Evolutionary conservation across 2,797 vertebrate genomes (phyloP), one percentile per base, ranked within the genome.

Genomic region (Aldrovandia affinis): DNA sequence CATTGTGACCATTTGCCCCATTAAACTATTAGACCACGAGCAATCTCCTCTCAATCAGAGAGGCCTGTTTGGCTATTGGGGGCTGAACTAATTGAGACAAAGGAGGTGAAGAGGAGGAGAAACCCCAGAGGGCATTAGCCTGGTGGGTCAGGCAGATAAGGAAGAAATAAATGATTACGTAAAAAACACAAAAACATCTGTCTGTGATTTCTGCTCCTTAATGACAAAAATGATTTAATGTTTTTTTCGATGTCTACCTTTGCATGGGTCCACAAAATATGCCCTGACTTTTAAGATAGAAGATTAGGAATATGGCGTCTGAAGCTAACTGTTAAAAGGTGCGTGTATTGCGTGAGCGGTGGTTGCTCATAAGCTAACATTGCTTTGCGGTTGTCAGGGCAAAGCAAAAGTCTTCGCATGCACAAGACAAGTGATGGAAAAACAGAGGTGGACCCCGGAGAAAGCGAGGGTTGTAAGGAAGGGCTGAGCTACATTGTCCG

Each of bases 401-500:
- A 30, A 28, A 42, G 33, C 47, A 18, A 75, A 59, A 20, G 18
- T n/a, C 20, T n/a, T n/a, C 39, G 18, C 36, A 42, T 4, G 4
- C 2, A n/a, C 42, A 22, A 65, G 65, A 70, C 65, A 70, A n/a
- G 2, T 44, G 73, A 25, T 25, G 22, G 42, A 77, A 18, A 77
- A 14, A n/a, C 50, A 30, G 44, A 54, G 47, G 50, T 28, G 77
- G 28, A 30, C 15, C 10, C 25, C 9, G 14, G 22, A 36, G 33
- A 39, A 39, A 20, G 78, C 30, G 52, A 25, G 2, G 47, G 52
- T 1, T 65, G 28, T 65, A 7, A 36, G 25, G 70, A 30, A 36
- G 2, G 15, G 47, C 10, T 18, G 65, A 39, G 85, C 68, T 78
- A 50, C n/a, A 83, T 85, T 85, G 86, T 85, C 70, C 59, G 77